Evolutionary conservation across 37 sponge, comb jelly and placozoan genomes (phyloP), one percentile per base, ranked within the genome.

Genomic region (Mnemiopsis leidyi): DNA sequence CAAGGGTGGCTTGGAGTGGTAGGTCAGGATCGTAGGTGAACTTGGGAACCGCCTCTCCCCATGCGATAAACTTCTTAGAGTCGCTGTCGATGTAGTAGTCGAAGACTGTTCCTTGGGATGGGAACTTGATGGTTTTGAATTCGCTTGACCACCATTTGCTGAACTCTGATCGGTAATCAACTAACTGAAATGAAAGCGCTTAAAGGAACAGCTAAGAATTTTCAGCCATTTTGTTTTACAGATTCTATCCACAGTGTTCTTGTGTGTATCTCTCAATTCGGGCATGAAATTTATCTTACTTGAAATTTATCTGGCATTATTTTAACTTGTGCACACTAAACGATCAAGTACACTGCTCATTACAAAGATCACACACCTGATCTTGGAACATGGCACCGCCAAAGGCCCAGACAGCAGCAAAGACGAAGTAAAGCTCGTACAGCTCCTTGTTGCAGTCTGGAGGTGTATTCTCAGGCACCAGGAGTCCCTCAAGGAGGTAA

Each of bases 381-480:
- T 98, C 99, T 76, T 98, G 96, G 93, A 96, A 98, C 99, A 98
- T 98, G 0, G 99, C 93, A 0, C 99, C 97, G 75, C 99, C 99
- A 95, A 98, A 98, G 16, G 99, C 97, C 99, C 99, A 98, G 0
- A 98, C 96, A 48, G 99, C 97, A 75, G 97, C 99, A 95, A 97
- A 98, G 39, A 98, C 99, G 94, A 98, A 98, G 94, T 98, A 98
- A 9, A 96, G 95, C 82, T 98, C 99, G 92, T 97, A 98, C 71
- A 95, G 93, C 92, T 98, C 99, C 94, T 98, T 98, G 76, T 96
- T 95, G 24, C 96, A 96, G 82, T 98, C 99, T 23, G 96, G 96
- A 1, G 99, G 99, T 0, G 97, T 96, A 93, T 96, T 96, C 76
- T 94, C 93, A 28, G 96, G 96, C 1, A 95, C 97, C 29, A 98